Base-by-base conservation (phyloP, 2,113 vertebrate genomes). In the Proterorhinus semilunaris region DNA sequence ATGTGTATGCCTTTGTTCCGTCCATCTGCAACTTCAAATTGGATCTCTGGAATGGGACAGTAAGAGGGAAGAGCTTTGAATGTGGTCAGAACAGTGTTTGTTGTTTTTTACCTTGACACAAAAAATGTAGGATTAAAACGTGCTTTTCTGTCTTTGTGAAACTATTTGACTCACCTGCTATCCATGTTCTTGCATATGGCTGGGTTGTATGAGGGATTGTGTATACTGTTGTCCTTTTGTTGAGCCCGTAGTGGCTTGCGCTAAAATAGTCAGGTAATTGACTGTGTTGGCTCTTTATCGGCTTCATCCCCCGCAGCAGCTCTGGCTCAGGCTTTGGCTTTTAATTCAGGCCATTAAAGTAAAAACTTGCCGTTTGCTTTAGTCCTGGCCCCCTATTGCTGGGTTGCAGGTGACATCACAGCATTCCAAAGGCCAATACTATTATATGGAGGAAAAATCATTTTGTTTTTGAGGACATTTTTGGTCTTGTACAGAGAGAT, bases 291-390 rank as follows among this genome's bases (percentile, higher is more conserved):
- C 47, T 68, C 74, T 75, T 72, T 76, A 52, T 71, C 75, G 68
- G 69, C 63, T 10, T 16, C 6, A 13, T 45, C 45, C 63, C 58
- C 21, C 0, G 65, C 71, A 69, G 75, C 51, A 36, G 61, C 52
- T 66, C 16, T 62, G 69, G 75, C 69, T 27, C 8, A 53, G 69
- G 72, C 36, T 42, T 50, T 48, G 62, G 65, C 47, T 59, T 73
- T 78, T 75, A 68, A 79, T 87, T 83, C 50, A 62, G 71, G 16
- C 73, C 72, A 75, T 85, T 78, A 79, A 77, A 68, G 68, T 48
- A 62, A 48, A 69, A 79, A 81, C 78, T 70, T 62, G 80, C 64
- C 78, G 62, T 6, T 52, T 10, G 17, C 15, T 59, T 58, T n/a
- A 43, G 69, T 72, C 27, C 52, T 62, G 73, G 72, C 80, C 88